Percentiles rank a stretch among this genome's conserved stretches.
phyloP scores from a whole-genome alignment of 2,888 invertebrate species.

The Drosophila paranaensis region DNA sequence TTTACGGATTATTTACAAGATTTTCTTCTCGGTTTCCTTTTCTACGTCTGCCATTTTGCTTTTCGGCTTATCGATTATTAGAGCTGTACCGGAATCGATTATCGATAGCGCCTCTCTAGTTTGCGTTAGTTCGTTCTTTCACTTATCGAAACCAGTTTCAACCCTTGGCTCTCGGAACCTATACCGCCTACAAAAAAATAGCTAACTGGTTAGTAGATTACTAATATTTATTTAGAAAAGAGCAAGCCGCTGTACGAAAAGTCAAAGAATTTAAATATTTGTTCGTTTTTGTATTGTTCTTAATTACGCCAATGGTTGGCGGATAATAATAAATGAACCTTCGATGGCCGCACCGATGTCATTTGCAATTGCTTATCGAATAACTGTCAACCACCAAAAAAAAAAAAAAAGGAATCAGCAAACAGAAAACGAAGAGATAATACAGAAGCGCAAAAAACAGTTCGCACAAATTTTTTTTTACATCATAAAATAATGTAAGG shows the following conservation, averaged over 20 bases:
- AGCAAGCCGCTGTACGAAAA: not conserved
- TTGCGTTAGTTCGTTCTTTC: constrained; percentile 14
- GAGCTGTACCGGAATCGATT: constrained; percentile 60
- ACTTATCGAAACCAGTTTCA: constrained; percentile 7
- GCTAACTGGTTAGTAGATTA: not conserved
- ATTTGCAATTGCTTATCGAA: constrained; percentile 30
- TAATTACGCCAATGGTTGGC: not conserved
- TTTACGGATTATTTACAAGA: constrained; percentile 76
- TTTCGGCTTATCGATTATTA: constrained; percentile 66
- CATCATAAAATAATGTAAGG: constrained; percentile 47
- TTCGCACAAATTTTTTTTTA: constrained; percentile 57
- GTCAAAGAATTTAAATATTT: not conserved
- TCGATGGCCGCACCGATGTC: constrained; percentile 23
- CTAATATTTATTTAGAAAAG: not conserved
- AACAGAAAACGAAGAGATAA: constrained; percentile 41
- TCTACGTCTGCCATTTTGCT: constrained; percentile 66
- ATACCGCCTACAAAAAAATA: constrained; percentile 12
- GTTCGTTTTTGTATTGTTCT: not conserved
- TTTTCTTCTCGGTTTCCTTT: constrained; percentile 71
- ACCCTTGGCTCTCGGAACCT: constrained; percentile 19
- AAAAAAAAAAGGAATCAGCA: constrained; percentile 13
- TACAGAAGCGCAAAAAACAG: constrained; percentile 42
- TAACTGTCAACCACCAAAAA: constrained; percentile 27
- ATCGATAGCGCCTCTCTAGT: constrained; percentile 43
- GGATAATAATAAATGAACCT: not conserved